Evolutionary conservation across 1,140 invertebrate genomes (phyloP).

Genomic region (Schmidtea mediterranea): DNA sequence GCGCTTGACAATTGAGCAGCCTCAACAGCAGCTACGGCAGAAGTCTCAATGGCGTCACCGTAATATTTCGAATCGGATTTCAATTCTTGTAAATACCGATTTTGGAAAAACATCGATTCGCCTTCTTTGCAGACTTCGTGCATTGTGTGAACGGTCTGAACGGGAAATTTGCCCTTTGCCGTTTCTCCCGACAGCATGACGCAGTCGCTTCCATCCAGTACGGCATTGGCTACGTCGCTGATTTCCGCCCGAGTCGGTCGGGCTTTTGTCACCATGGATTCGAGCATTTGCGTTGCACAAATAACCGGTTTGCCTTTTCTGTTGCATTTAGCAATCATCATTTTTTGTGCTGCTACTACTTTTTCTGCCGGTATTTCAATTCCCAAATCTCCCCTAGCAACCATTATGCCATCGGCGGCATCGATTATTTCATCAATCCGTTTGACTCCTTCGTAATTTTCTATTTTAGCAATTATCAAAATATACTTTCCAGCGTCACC

Average conservation of each 20-base stretch:
- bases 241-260: conserved; percentile 66
- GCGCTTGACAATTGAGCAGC: conserved; percentile 68
- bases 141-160: conserved; percentile 54
- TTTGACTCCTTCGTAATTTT: conserved; percentile 90
- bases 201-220: too few relatives aligned
- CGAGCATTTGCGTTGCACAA: conserved; percentile 89
- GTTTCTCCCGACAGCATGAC: conserved; percentile 46
- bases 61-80: conserved; percentile 61
- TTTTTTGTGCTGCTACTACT: too few relatives aligned
- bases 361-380: too few relatives aligned
- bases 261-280: conserved; percentile 90
- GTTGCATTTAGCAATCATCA: conserved; percentile 55
- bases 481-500: conserved; percentile 74
- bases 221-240: too few relatives aligned
- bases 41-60: conserved; percentile 61
- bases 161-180: conserved; percentile 76
- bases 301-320: too few relatives aligned
- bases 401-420: conserved; percentile 80
- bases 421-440: too few relatives aligned
- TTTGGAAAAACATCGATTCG: conserved; percentile 81
- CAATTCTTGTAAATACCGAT: conserved; percentile 63
- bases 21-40: conserved; percentile 80
- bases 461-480: too few relatives aligned
- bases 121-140: conserved; percentile 78
- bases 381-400: too few relatives aligned